phyloP scores from a whole-genome alignment of 2,797 vertebrate genomes.

The Fistularia commersonii region DNA sequence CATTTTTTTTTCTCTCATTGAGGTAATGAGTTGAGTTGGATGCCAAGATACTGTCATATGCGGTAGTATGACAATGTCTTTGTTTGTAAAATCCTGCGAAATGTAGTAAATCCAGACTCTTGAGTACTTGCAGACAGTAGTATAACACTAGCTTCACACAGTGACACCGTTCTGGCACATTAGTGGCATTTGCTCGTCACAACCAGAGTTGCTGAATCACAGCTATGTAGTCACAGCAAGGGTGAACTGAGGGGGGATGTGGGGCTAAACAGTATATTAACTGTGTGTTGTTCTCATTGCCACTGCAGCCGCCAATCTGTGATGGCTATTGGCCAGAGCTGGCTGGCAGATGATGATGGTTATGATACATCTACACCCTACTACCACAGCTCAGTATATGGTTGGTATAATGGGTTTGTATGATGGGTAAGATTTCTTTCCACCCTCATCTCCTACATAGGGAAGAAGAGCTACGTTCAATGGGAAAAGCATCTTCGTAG shows the following conservation, averaged over 20 bases:
- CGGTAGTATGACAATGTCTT: too few species aligned
- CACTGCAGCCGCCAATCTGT: slow-evolving; percentile 99
- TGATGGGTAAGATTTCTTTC: slow-evolving; percentile 98
- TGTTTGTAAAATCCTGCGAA: too few species aligned
- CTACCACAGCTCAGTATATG: slow-evolving; percentile 99
- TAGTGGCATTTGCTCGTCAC: slow-evolving; percentile 54
- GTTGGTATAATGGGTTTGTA: slow-evolving; percentile 99
- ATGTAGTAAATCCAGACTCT: too few species aligned
- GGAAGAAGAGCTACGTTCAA: slow-evolving; percentile 70
- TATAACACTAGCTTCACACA: slow-evolving; percentile 1
- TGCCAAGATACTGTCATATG: too few species aligned
- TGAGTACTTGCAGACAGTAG: not conserved
- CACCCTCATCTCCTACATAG: slow-evolving; percentile 82
- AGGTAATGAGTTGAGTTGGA: too few species aligned
- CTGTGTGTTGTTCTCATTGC: slow-evolving; percentile 98
- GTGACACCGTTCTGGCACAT: slow-evolving; percentile 20
- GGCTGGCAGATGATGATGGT: slow-evolving; percentile 99
- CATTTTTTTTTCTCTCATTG: too few species aligned
- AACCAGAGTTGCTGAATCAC: slow-evolving; percentile 72
- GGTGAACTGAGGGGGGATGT: slow-evolving; percentile 70
- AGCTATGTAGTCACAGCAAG: slow-evolving; percentile 54
- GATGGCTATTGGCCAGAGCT: slow-evolving; percentile 97
- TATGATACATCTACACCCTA: slow-evolving; percentile 96
- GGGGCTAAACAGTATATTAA: slow-evolving; percentile 86
- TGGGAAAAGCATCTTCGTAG: slow-evolving; percentile 57